Percentiles rank a stretch among this genome's conserved stretches.
Conservation (phyloP, 2,888 invertebrate genomes). For the Cosmopolites sordidus region DNA sequence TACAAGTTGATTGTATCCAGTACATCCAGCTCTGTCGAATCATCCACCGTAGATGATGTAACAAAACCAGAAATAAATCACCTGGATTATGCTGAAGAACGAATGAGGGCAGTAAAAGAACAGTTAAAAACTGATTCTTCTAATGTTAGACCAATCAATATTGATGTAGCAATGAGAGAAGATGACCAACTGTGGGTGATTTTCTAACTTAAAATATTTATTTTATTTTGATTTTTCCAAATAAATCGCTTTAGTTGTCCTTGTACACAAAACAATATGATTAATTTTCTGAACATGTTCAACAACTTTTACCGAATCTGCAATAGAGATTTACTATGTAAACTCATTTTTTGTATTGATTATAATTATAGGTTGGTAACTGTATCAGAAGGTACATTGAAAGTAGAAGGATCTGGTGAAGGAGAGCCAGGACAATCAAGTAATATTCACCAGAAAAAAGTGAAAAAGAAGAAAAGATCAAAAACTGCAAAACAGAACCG, state of each 20-base stretch:
- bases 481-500: slow-evolving; percentile 45
- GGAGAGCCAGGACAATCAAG: slow-evolving; percentile 38
- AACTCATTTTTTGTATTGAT: too few species aligned
- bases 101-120: slow-evolving; percentile 41
- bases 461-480: slow-evolving; percentile 42
- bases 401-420: slow-evolving; percentile 39
- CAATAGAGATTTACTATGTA: too few species aligned
- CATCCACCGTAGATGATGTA: slow-evolving; percentile 21
- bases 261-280: too few species aligned
- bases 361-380: slow-evolving; percentile 29
- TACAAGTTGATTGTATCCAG: slow-evolving; percentile 31
- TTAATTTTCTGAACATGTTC: too few species aligned
- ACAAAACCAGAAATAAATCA: neutral
- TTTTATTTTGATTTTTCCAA: neutral
- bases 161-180: slow-evolving; percentile 40
- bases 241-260: too few species aligned
- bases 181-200: too few species aligned
- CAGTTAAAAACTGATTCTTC: slow-evolving; percentile 34
- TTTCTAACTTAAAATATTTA: neutral
- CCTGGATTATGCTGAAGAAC: slow-evolving; percentile 41
- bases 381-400: slow-evolving; percentile 30
- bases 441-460: slow-evolving; percentile 31
- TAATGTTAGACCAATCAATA: slow-evolving; percentile 40
- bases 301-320: too few species aligned
- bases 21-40: slow-evolving; percentile 45